Evolutionary conservation across 2,888 invertebrate species (phyloP).

Genomic region (Mayetiola destructor): DNA sequence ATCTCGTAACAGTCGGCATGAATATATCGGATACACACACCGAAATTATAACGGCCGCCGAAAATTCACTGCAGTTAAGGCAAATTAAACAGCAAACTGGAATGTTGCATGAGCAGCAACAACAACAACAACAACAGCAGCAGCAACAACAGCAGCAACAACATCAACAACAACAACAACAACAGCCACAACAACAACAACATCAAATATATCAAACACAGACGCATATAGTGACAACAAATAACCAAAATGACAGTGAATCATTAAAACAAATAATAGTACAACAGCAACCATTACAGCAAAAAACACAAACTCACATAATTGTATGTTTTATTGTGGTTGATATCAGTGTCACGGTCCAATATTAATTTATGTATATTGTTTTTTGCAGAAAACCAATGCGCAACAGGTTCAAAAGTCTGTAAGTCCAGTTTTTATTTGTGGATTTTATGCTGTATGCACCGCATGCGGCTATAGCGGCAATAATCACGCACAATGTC

Average conservation of each 20-base stretch:
- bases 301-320: constrained; percentile 17
- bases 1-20: constrained; percentile 47
- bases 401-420: constrained; percentile 41
- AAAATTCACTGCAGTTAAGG: constrained; percentile 30
- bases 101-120: constrained; percentile 14
- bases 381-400: constrained; percentile 22
- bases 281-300: constrained; percentile 22
- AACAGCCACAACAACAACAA: constrained; percentile 9
- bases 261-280: constrained; percentile 21
- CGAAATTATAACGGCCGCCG: constrained; percentile 33
- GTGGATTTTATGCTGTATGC: constrained; percentile 65
- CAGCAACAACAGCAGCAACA: constrained; percentile 16
- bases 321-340: background rate
- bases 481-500: constrained; percentile 63
- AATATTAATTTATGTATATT: no score
- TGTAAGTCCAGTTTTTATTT: constrained; percentile 46
- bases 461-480: constrained; percentile 66
- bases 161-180: constrained; percentile 16
- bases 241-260: constrained; percentile 18
- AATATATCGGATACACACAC: constrained; percentile 21
- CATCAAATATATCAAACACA: background rate
- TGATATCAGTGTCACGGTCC: background rate
- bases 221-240: constrained; percentile 15
- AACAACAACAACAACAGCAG: constrained; percentile 19
- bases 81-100: constrained; percentile 24